Percentiles rank a stretch among this genome's conserved stretches.
Evolutionary conservation across 2,797 vertebrate genomes (phyloP).

Genomic region (Clarias laeviceps): DNA sequence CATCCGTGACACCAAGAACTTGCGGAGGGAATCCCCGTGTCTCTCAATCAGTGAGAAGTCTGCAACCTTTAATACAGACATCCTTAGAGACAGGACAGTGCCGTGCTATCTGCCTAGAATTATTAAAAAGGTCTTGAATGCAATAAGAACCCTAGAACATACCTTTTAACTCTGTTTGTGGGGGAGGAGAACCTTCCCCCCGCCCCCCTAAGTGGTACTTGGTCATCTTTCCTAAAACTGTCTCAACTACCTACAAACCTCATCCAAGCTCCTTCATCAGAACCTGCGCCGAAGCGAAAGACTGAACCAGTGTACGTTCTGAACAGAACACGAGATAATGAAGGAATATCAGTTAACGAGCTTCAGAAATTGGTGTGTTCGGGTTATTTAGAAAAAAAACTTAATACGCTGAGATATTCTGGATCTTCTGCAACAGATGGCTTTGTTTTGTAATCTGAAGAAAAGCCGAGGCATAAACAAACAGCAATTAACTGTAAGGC

Average conservation of each 20-base stretch:
- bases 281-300: neutral
- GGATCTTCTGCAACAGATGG: conserved; percentile 4
- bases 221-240: neutral
- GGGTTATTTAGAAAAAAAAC: neutral
- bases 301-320: neutral
- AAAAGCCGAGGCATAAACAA: neutral
- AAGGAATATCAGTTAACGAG: neutral
- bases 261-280: neutral
- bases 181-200: neutral
- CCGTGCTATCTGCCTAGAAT: neutral
- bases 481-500: conserved; percentile 2
- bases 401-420: neutral
- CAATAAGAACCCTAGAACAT: neutral
- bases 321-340: neutral
- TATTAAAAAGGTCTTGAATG: neutral
- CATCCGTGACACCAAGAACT: neutral
- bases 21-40: neutral
- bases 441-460: neutral
- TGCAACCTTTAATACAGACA: neutral
- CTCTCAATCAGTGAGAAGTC: neutral
- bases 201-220: neutral
- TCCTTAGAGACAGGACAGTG: neutral
- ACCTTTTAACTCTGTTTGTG: neutral
- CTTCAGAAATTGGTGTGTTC: neutral
- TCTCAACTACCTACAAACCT: neutral